These are phyloP conservation scores for Lycia hirtaria DNA, from an alignment of 2,888 invertebrate species.

Conservation along the genomic window DNA sequence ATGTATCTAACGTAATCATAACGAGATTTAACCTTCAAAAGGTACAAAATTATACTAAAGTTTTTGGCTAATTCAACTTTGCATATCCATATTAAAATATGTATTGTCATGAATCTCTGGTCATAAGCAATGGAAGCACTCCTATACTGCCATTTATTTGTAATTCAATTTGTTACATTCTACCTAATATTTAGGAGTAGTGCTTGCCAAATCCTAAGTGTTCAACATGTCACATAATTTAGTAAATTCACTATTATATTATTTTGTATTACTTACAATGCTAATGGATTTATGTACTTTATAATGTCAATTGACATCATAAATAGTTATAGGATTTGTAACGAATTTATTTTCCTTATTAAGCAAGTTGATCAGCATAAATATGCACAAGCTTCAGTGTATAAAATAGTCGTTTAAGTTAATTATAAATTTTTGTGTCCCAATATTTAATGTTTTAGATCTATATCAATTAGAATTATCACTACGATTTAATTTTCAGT, in stretches of 20 bases:
- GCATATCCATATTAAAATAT: too few relatives aligned
- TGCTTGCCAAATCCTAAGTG: neutral
- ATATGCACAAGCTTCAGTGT: constrained; percentile 15
- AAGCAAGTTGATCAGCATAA: neutral
- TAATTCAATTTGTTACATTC: constrained; percentile 3
- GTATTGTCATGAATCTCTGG: too few relatives aligned
- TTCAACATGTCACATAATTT: constrained; percentile 10
- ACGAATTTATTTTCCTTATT: constrained; percentile 24
- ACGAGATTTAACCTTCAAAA: too few relatives aligned
- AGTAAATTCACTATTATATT: neutral
- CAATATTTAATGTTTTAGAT: neutral
- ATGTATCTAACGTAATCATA: too few relatives aligned
- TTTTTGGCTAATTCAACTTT: too few relatives aligned
- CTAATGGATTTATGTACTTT: neutral
- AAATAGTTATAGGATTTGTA: constrained; percentile 5
- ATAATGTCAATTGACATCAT: neutral
- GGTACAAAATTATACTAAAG: too few relatives aligned
- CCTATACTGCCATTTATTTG: constrained; percentile 17
- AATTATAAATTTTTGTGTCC: neutral
- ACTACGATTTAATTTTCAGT: neutral
- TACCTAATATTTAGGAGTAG: neutral
- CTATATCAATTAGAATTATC: neutral
- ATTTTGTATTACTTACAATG: neutral
- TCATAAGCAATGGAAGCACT: too few relatives aligned
- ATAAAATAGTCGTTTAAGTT: neutral